A percentile compares a stretch with the other conserved stretches of the same genome.
phyloP scores from a whole-genome alignment of 2,113 vertebrate genomes.

The Plotosus lineatus region DNA sequence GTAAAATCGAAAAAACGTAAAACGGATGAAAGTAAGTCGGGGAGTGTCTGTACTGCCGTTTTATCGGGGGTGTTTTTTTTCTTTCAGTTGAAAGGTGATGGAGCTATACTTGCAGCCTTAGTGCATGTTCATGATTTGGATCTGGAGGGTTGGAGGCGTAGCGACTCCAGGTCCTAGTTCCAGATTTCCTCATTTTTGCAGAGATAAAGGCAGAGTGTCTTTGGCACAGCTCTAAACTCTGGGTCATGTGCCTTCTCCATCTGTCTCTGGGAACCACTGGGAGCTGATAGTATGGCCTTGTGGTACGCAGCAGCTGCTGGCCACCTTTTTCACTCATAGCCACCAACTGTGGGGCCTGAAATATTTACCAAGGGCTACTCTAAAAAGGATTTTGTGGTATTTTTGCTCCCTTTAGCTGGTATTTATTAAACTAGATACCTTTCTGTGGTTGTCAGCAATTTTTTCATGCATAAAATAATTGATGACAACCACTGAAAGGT shows the following conservation, averaged over 20 bases:
- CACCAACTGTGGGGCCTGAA: conserved; percentile 66
- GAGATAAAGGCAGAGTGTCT: conserved; percentile 27
- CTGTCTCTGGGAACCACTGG: conserved; percentile 40
- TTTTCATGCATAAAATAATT: conserved; percentile 17
- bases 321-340: conserved; percentile 73
- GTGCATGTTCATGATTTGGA: conserved; percentile 7
- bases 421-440: conserved; percentile 2
- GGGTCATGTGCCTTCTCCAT: conserved; percentile 45
- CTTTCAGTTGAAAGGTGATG: not conserved
- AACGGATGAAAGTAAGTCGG: too few relatives aligned
- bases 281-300: conserved; percentile 45
- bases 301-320: conserved; percentile 74
- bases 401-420: conserved; percentile 11
- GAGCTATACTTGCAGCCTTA: not conserved
- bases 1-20: too few relatives aligned
- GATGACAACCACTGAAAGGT: too few relatives aligned
- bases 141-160: not conserved
- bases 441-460: conserved; percentile 14
- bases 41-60: too few relatives aligned
- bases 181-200: conserved; percentile 1
- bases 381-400: conserved; percentile 50
- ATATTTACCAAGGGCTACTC: conserved; percentile 70
- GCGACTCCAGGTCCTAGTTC: not conserved
- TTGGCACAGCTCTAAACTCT: not conserved
- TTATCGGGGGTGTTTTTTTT: not conserved